These are phyloP conservation scores for Stegodyphus dumicola DNA, from an alignment of 1,140 invertebrate species.

Conservation along the genomic window DNA sequence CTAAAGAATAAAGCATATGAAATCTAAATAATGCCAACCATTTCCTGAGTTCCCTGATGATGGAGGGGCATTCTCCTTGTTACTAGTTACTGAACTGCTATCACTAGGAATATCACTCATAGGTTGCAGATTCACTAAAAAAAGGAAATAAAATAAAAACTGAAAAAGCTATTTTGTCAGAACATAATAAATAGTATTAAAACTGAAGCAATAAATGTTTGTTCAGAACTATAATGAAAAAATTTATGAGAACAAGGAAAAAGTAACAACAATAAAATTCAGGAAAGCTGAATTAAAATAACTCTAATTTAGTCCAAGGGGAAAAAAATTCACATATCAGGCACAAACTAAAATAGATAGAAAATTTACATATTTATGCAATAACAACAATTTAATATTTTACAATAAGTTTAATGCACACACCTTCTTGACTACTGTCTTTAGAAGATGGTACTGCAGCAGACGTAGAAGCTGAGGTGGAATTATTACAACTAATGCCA, in stretches of 20 bases:
- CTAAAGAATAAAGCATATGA: background rate
- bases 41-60: slow-evolving; percentile 38
- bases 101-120: slow-evolving; percentile 59
- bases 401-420: background rate
- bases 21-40: slow-evolving; percentile 21
- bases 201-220: too few species aligned
- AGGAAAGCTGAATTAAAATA: too few species aligned
- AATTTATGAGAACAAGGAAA: too few species aligned
- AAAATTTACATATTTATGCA: background rate
- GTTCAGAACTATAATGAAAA: too few species aligned
- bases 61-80: slow-evolving; percentile 62
- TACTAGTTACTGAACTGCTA: slow-evolving; percentile 57
- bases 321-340: too few species aligned
- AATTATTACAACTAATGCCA: slow-evolving; percentile 28
- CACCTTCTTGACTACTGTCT: slow-evolving; percentile 56
- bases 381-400: too few species aligned
- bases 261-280: too few species aligned
- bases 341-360: too few species aligned
- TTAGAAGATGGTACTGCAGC: slow-evolving; percentile 2
- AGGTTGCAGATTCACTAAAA: slow-evolving; percentile 34
- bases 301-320: too few species aligned
- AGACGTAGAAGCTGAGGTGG: slow-evolving; percentile 23
- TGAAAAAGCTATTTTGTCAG: too few species aligned
- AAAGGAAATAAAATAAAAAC: background rate
- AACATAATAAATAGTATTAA: too few species aligned